Percentiles rank a stretch among this genome's conserved stretches.
Evolutionary conservation across 1,140 invertebrate genomes (phyloP).

Genomic region (Orchesella cincta): DNA sequence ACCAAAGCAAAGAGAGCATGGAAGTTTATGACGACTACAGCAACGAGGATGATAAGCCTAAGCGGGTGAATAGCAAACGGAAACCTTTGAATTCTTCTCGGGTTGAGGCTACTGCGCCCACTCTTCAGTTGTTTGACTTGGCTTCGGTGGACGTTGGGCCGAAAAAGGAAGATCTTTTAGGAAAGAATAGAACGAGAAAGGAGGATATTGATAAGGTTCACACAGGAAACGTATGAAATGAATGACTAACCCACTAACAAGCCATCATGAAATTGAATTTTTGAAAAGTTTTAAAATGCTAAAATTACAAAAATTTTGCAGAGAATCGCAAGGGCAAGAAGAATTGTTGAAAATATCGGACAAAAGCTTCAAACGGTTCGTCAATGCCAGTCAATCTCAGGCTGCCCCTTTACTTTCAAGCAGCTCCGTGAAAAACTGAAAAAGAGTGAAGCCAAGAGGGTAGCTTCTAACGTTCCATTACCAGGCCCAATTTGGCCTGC

Average conservation of each 20-base stretch:
- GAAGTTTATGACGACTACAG: constrained; percentile 40
- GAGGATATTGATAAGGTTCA: constrained; percentile 1
- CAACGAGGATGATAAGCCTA: constrained; percentile 32
- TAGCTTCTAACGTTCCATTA: neutral
- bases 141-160: neutral
- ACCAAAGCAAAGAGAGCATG: constrained; percentile 21
- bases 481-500: neutral
- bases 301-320: constrained; percentile 16
- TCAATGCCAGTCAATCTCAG: constrained; percentile 31
- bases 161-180: neutral
- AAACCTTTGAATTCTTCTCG: constrained; percentile 28
- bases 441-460: neutral
- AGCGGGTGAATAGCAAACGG: constrained; percentile 1
- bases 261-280: too few species aligned
- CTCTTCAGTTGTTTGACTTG: constrained; percentile 8
- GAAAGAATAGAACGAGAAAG: constrained; percentile 8
- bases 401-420: constrained; percentile 39
- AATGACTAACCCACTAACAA: constrained; percentile 9
- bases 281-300: too few species aligned
- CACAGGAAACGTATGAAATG: constrained; percentile 13
- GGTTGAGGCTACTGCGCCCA: neutral
- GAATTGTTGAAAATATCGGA: constrained; percentile 27
- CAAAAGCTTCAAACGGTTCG: constrained; percentile 31
- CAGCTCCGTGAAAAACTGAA: constrained; percentile 36
- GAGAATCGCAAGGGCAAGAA: constrained; percentile 36